Base-by-base conservation (phyloP, 1,140 invertebrate species). In the Drosophila persimilis region DNA sequence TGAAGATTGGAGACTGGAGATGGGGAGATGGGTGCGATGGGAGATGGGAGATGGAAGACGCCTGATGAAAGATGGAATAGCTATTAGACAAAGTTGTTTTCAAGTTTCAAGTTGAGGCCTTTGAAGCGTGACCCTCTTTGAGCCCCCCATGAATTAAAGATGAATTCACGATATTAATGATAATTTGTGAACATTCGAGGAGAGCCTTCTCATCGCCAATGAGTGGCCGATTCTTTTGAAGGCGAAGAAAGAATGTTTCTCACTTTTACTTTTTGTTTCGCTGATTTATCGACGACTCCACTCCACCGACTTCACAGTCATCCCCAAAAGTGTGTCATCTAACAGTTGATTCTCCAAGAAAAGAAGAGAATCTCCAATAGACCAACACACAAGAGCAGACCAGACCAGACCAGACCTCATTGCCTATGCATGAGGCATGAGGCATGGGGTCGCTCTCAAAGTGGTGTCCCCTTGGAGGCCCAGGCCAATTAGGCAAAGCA, bases 261-360 rank as follows among this genome's bases (percentile, higher is more conserved):
- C 73, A 75, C 73, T 75, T 67, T 75, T 75, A 75, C 73, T 75
- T 75, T 67, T 73, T 45, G 35, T 39, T 39, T 39, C 35, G 62
- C 55, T 75, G 73, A 75, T 75, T 75, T 75, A 75, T 75, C 31
- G 63, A 67, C n/a, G 47, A 46, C 50, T 50, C 45, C 11, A 39
- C 35, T 39, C 35, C 11, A 39, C 35, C 29, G 44, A 45, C 57
- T 70, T 57, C 11, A 39, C 35, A 13, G 35, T 70, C 66, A 50
- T 31, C 7, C 20, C 65, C 29, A 29, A 26, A 75, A 44, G 51
- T 76, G 57, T 76, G 73, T 70, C 73, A 76, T 20, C 55, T 75
- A 75, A 75, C 73, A 54, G 73, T 75, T 75, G 35, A 39, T 73
- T 67, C 29, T 13, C 22, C 52, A 7, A 69, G 20, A 60, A 75